phyloP scores from a whole-genome alignment of 2,797 vertebrate genomes.

The Meriones psammophilus region DNA sequence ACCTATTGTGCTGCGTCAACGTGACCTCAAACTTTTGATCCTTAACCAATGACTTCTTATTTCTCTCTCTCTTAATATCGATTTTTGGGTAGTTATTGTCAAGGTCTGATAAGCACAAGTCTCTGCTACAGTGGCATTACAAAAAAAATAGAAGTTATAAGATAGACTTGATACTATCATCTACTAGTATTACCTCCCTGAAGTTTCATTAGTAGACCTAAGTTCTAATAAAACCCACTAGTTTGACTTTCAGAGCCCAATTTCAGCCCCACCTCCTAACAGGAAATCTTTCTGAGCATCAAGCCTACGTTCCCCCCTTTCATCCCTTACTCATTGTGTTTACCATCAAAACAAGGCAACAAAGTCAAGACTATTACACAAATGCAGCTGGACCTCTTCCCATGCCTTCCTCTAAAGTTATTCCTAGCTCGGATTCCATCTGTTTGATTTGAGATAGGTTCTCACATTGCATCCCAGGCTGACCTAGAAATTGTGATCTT shows the following conservation, averaged over 20 bases:
- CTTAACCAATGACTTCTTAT: conserved; percentile 64
- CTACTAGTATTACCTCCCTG: neutral
- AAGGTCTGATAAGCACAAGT: conserved; percentile 82
- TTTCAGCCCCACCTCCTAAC: neutral
- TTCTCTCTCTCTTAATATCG: conserved; percentile 77
- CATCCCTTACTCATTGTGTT: neutral
- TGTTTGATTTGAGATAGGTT: neutral
- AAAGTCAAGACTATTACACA: neutral
- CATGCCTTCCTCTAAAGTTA: neutral
- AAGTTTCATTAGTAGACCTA: neutral
- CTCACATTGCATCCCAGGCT: neutral
- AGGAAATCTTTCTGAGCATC: neutral
- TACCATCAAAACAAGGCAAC: too few relatives aligned
- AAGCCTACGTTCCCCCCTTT: neutral
- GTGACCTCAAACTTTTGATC: conserved; percentile 74
- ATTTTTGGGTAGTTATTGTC: conserved; percentile 79
- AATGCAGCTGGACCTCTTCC: neutral
- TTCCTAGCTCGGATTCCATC: neutral
- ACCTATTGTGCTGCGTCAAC: conserved; percentile 74
- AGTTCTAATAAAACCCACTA: neutral
- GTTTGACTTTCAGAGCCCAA: conserved; percentile 14
- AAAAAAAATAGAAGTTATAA: conserved; percentile 78
- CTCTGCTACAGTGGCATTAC: conserved; percentile 82
- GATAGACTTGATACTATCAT: neutral
- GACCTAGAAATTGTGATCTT: neutral